Evolutionary conservation across 2,888 invertebrate species (phyloP).

Genomic region (Atherix ibis): DNA sequence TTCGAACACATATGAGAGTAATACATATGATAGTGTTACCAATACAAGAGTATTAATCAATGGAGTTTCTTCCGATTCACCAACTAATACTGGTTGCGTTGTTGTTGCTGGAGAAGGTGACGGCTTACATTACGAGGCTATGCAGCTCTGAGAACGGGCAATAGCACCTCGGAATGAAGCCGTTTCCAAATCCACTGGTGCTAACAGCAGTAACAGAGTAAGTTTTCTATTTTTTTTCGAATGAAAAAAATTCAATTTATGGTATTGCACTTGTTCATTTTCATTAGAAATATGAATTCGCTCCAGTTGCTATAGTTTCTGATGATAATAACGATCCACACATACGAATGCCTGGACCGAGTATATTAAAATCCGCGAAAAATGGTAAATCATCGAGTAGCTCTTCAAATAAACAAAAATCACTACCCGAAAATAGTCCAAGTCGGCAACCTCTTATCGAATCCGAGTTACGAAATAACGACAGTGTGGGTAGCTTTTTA

Average conservation of each 20-base stretch:
- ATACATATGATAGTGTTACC: slow-evolving; percentile 33
- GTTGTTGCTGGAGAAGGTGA: slow-evolving; percentile 9
- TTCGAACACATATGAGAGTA: slow-evolving; percentile 23
- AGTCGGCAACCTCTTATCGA: slow-evolving; percentile 23
- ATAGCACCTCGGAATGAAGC: slow-evolving; percentile 27
- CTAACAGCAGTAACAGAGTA: neutral
- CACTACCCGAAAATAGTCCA: slow-evolving; percentile 16
- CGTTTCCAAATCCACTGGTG: neutral
- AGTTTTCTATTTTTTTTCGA: neutral
- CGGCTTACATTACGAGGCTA: slow-evolving; percentile 19
- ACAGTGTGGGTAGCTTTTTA: slow-evolving; percentile 18
- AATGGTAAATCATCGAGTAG: slow-evolving; percentile 7
- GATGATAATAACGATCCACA: slow-evolving; percentile 8
- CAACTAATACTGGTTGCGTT: slow-evolving; percentile 11
- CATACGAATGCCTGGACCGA: slow-evolving; percentile 23
- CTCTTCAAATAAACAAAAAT: slow-evolving; percentile 6
- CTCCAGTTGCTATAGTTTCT: slow-evolving; percentile 19
- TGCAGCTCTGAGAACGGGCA: slow-evolving; percentile 40
- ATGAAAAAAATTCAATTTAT: slow-evolving; percentile 13
- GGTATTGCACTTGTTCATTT: too few species aligned
- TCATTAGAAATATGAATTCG: slow-evolving; percentile 34
- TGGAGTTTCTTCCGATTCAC: slow-evolving; percentile 27
- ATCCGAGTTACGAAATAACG: slow-evolving; percentile 16
- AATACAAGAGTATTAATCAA: slow-evolving; percentile 35
- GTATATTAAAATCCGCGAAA: slow-evolving; percentile 31